Percentiles rank a stretch among this genome's conserved stretches.
Conservation (phyloP, 2,888 invertebrate genomes). For the Sturmia bella region DNA sequence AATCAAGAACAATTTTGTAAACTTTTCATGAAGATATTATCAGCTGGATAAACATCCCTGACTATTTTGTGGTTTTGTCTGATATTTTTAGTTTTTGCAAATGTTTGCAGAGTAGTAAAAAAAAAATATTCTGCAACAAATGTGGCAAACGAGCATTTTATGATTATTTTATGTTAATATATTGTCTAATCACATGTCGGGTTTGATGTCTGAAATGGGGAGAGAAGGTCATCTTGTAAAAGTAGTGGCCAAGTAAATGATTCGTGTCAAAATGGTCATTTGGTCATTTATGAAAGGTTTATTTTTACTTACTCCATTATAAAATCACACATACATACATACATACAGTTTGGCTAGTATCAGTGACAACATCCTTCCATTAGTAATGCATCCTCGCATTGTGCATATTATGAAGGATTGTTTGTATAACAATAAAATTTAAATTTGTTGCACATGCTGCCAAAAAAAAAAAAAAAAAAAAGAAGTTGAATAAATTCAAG, state of each 20-base stretch:
- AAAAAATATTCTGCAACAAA: slow-evolving; percentile 76
- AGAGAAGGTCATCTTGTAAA: slow-evolving; percentile 23
- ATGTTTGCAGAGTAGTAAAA: slow-evolving; percentile 58
- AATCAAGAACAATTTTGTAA: too few species aligned
- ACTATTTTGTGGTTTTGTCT: slow-evolving; percentile 21
- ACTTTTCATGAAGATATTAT: not conserved
- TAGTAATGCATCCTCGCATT: too few species aligned
- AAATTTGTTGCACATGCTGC: slow-evolving; percentile 72
- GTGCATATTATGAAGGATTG: too few species aligned
- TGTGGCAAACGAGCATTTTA: slow-evolving; percentile 79
- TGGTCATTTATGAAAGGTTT: slow-evolving; percentile 68
- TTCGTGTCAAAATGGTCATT: slow-evolving; percentile 55
- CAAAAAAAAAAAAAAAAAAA: not conserved
- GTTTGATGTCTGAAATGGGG: slow-evolving; percentile 56
- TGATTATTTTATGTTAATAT: slow-evolving; percentile 79
- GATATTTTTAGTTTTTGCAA: slow-evolving; percentile 17
- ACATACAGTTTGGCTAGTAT: not conserved
- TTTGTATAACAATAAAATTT: slow-evolving; percentile 72
- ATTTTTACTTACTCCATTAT: slow-evolving; percentile 32
- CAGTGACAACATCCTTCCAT: slow-evolving; percentile 26
- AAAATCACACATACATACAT: slow-evolving; percentile 6
- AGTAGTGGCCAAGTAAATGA: slow-evolving; percentile 35
- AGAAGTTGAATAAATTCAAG: too few species aligned
- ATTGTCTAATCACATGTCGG: slow-evolving; percentile 73
- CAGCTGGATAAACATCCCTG: not conserved